Evolutionary conservation across 2,113 vertebrate genomes (phyloP).

Genomic region (Percopsis transmontana): DNA sequence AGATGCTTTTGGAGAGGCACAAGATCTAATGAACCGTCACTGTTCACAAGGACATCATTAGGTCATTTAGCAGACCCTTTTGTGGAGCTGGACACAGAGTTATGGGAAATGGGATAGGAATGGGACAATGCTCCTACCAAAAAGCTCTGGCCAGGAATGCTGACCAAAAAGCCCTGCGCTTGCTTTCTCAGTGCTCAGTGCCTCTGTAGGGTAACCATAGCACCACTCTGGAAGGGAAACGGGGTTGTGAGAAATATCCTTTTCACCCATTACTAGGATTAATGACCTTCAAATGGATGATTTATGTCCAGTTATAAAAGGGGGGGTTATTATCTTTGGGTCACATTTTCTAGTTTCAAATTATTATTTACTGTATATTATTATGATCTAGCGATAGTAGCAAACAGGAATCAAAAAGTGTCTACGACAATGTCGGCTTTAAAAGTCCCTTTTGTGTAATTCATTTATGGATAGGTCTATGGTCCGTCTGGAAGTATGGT

Average conservation of each 20-base stretch:
- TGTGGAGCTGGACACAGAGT: slow-evolving; percentile 6
- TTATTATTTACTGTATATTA: neutral
- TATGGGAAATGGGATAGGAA: slow-evolving; percentile 36
- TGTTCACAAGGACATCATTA: neutral
- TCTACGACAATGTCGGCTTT: too few species aligned
- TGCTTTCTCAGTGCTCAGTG: slow-evolving; percentile 4
- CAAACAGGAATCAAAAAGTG: too few species aligned
- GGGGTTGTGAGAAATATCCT: slow-evolving; percentile 39
- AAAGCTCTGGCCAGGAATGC: slow-evolving; percentile 21
- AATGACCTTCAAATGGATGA: slow-evolving; percentile 3
- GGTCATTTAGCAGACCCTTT: neutral
- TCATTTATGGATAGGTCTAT: too few species aligned
- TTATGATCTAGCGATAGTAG: neutral
- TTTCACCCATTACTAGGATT: slow-evolving; percentile 11
- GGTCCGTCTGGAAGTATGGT: too few species aligned
- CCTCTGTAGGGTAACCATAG: slow-evolving; percentile 7
- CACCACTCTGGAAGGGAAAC: slow-evolving; percentile 1
- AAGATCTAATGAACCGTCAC: neutral
- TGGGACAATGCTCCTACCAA: slow-evolving; percentile 11
- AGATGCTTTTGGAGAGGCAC: neutral
- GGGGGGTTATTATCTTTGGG: neutral
- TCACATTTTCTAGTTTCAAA: neutral
- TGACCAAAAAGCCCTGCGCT: slow-evolving; percentile 9
- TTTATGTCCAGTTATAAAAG: neutral
- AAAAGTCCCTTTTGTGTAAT: too few species aligned